Percentiles rank a stretch among this genome's conserved stretches.
These are phyloP conservation scores for Typhlichthys subterraneus DNA, from an alignment of 2,797 vertebrate species.

Conservation along the genomic window DNA sequence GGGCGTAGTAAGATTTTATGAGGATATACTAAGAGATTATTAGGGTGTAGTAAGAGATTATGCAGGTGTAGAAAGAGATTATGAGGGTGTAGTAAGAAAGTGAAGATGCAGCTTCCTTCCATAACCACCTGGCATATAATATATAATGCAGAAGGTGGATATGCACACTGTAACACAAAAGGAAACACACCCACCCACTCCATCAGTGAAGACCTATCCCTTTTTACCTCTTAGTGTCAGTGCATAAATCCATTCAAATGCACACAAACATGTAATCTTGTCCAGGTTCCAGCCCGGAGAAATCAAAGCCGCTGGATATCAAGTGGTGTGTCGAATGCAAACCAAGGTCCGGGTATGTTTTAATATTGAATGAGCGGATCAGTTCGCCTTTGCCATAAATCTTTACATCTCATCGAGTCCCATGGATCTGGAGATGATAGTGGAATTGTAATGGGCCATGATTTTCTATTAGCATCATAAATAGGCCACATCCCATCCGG, in stretches of 20 bases:
- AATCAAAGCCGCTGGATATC: constrained; percentile 24
- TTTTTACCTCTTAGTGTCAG: not conserved
- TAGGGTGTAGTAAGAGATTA: no score
- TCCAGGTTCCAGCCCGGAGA: constrained; percentile 11
- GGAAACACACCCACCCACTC: not conserved
- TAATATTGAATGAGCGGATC: constrained; percentile 52
- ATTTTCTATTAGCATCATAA: constrained; percentile 59
- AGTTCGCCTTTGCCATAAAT: constrained; percentile 44
- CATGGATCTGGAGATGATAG: constrained; percentile 39
- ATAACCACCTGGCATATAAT: not conserved
- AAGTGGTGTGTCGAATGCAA: constrained; percentile 37
- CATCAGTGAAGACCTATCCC: not conserved
- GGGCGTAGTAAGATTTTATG: no score
- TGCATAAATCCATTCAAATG: not conserved
- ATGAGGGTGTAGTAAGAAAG: constrained; percentile 1
- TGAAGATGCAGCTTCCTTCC: constrained; percentile 1
- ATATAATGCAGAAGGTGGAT: not conserved
- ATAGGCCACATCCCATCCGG: constrained; percentile 51
- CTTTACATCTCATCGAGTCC: constrained; percentile 50
- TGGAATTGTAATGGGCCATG: constrained; percentile 42
- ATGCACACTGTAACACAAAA: constrained; percentile 9
- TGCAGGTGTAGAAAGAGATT: no score
- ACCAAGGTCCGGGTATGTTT: constrained; percentile 40
- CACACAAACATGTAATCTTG: not conserved
- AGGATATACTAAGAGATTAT: no score